A percentile compares a stretch with the other conserved stretches of the same genome.
Evolutionary conservation across 2,888 invertebrate genomes (phyloP).

Genomic region (Rotaria sp.): DNA sequence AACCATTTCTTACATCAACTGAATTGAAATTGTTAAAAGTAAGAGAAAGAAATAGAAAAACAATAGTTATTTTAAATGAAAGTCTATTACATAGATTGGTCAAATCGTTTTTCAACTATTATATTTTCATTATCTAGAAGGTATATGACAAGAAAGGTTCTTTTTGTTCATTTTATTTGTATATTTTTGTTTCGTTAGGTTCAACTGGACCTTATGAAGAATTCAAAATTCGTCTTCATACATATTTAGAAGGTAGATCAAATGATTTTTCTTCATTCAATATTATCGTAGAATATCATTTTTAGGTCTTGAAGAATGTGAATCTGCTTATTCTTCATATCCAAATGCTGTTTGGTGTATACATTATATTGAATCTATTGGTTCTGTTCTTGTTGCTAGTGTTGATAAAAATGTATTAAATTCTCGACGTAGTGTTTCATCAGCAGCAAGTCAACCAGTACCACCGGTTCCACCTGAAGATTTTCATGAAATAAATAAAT

Average conservation of each 20-base stretch:
- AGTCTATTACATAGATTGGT: neutral
- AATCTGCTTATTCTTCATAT: slow-evolving; percentile 52
- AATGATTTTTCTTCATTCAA: too few relatives aligned
- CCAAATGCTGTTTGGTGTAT: slow-evolving; percentile 52
- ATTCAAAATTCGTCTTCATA: neutral
- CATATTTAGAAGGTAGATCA: neutral
- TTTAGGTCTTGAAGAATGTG: slow-evolving; percentile 50
- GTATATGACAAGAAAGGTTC: neutral
- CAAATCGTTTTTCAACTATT: neutral
- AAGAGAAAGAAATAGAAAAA: neutral
- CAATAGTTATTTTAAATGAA: too few relatives aligned
- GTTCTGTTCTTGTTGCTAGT: slow-evolving; percentile 52
- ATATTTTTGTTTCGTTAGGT: neutral
- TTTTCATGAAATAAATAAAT: neutral
- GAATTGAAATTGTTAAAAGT: slow-evolving; percentile 52
- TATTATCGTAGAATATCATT: too few relatives aligned
- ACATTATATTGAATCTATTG: slow-evolving; percentile 52
- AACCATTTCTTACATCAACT: slow-evolving; percentile 50
- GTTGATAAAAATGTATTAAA: slow-evolving; percentile 46
- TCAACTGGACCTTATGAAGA: slow-evolving; percentile 15
- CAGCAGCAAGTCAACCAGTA: neutral
- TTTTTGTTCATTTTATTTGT: neutral
- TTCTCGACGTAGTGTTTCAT: slow-evolving; percentile 42
- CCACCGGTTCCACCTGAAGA: neutral
- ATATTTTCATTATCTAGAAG: slow-evolving; percentile 15